phyloP scores from a whole-genome alignment of 2,797 vertebrate species.

The Heteromormyrus szaboi region DNA sequence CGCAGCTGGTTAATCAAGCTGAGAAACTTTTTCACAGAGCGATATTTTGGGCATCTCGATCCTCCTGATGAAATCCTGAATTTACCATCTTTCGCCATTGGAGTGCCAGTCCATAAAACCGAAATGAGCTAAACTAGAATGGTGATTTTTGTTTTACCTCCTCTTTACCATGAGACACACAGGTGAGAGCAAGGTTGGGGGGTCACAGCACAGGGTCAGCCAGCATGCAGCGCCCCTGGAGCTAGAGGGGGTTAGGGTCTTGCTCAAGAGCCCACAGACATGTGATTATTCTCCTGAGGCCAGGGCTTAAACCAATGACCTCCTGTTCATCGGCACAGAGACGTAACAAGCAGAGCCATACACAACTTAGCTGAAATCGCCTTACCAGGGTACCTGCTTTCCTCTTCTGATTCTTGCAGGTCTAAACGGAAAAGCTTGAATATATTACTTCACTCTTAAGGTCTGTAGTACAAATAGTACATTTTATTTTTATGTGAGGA shows the following conservation, averaged over 20 bases:
- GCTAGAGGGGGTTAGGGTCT: neutral
- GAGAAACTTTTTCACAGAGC: neutral
- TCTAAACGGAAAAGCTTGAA: neutral
- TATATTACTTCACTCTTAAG: neutral
- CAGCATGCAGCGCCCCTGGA: neutral
- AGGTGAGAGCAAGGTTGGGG: neutral
- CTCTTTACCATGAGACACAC: neutral
- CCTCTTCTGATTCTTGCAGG: neutral
- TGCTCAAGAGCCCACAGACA: neutral
- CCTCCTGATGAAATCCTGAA: neutral
- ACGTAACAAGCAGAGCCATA: neutral
- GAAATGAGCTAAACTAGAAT: neutral
- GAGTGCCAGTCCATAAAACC: neutral
- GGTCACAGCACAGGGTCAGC: neutral
- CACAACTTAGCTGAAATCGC: neutral
- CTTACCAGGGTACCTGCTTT: neutral
- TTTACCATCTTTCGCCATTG: neutral
- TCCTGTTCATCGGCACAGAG: neutral
- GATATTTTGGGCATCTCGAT: neutral
- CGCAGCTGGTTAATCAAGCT: slow-evolving; percentile 37
- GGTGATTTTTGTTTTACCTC: neutral
- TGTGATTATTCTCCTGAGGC: neutral
- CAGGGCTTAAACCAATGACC: neutral
- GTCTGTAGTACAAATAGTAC: neutral
- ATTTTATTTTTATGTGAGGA: neutral